These are phyloP conservation scores for Cylas formicarius DNA, from an alignment of 1,140 invertebrate genomes.

Conservation along the genomic window DNA sequence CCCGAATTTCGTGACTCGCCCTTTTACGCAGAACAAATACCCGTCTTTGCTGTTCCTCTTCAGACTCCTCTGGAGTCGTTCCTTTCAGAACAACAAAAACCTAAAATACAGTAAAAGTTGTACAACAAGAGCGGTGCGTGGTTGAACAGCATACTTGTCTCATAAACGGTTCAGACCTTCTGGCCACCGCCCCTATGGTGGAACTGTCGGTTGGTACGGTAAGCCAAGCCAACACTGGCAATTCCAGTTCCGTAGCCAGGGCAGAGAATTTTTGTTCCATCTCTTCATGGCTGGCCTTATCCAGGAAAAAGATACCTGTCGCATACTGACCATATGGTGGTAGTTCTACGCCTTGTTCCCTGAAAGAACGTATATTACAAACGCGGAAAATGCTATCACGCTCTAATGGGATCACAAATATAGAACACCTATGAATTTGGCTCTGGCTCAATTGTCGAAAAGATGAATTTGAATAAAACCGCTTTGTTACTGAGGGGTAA, in stretches of 20 bases:
- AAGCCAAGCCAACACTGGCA: conserved; percentile 85
- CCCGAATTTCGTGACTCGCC: conserved; percentile 79
- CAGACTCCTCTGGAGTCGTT: conserved; percentile 11
- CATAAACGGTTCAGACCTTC: conserved; percentile 90
- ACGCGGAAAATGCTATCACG: no score
- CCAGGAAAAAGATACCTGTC: conserved; percentile 92
- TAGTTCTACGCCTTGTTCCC: conserved; percentile 70
- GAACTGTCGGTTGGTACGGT: conserved; percentile 81
- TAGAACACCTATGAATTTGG: no score
- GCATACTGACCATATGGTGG: conserved; percentile 86
- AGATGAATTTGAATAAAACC: no score
- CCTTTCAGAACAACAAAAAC: conserved; percentile 17
- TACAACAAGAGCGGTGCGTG: no score
- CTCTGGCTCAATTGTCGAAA: no score
- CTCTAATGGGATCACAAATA: no score
- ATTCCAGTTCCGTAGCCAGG: conserved; percentile 67
- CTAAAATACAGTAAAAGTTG: conserved; percentile 8
- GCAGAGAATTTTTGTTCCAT: conserved; percentile 74
- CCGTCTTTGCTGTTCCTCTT: conserved; percentile 47
- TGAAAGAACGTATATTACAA: no score
- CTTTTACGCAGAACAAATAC: conserved; percentile 90
- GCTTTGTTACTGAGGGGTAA: no score
- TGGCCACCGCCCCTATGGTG: conserved; percentile 83
- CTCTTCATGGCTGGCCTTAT: conserved; percentile 71
- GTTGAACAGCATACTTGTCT: conserved; percentile 55